These are phyloP conservation scores for Tenualosa ilisha DNA, from an alignment of 2,797 vertebrate species.

Conservation along the genomic window DNA sequence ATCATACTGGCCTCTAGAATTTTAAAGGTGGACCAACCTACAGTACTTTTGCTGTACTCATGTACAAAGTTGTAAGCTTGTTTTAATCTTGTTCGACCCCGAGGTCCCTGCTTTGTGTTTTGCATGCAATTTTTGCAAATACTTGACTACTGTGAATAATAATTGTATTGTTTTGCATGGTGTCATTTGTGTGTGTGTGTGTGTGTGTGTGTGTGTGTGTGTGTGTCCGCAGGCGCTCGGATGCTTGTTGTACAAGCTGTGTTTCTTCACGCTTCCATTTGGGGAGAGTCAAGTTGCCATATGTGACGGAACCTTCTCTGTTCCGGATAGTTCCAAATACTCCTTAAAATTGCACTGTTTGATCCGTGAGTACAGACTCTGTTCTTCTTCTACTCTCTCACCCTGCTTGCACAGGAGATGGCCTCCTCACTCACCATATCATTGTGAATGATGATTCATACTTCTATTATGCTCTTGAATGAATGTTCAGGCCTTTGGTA, in stretches of 20 bases:
- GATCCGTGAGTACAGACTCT: conserved; percentile 84
- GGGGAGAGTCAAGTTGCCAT: conserved; percentile 99
- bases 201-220: too few species aligned
- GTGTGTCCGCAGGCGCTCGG: conserved; percentile 84
- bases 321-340: conserved; percentile 94
- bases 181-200: neutral
- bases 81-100: neutral
- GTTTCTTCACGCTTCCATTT: conserved; percentile 97
- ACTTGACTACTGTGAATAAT: neutral
- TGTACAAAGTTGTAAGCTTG: neutral
- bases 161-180: neutral
- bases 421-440: neutral
- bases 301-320: conserved; percentile 93
- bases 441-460: conserved; percentile 22
- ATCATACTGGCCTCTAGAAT: neutral
- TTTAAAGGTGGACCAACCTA: neutral
- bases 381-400: neutral
- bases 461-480: neutral
- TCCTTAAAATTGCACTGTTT: conserved; percentile 89
- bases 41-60: neutral
- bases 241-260: conserved; percentile 99
- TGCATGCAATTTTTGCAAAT: neutral
- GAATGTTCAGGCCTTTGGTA: neutral
- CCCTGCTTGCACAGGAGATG: neutral
- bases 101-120: neutral